Evolutionary conservation across 2,888 invertebrate species (phyloP), one percentile per base, ranked within the genome.

Genomic region (Erpobdella octoculata): DNA sequence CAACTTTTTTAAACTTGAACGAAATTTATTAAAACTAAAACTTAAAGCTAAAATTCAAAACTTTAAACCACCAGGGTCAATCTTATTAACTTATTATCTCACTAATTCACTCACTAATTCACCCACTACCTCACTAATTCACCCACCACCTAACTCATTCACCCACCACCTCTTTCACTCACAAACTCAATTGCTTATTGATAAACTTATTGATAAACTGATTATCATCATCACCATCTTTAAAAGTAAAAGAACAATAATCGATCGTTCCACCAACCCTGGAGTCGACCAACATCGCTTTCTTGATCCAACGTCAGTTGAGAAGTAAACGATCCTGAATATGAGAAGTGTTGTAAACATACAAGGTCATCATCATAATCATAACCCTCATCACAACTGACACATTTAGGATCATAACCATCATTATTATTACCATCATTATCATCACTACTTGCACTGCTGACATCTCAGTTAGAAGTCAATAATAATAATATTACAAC

Each of bases 201-300:
- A 41, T 18, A 41, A 41, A 41, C 18, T 41, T 41, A 41, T 41
- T n/a, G n/a, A n/a, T n/a, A n/a, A n/a, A n/a, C n/a, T n/a, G n/a
- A 41, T 41, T n/a, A 41, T 41, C n/a, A 41, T 41, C 46, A 41
- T 12, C 46, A 41, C n/a, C 46, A 41, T 41, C 46, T 46, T 18
- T 41, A 0, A 48, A 5, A 38, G 36, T 53, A 53, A 59, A 59
- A 21, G 12, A 33, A 59, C 58, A 70, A 12, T 18, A 31, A 58
- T 5, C 0, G 41, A 35, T 18, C n/a, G 25, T 25, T 3, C 8
- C n/a, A 9, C 33, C 48, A 70, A 81, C 82, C 81, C 77, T 96
- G 95, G 73, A 96, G 87, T 66, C 95, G 88, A 48, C 95, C 94
- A 81, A 96, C 94, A 85, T 96, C 95, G 78, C 91, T 91, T 48